Evolutionary conservation across 2,888 invertebrate species (phyloP).

Genomic region (Salpingus planirostris): DNA sequence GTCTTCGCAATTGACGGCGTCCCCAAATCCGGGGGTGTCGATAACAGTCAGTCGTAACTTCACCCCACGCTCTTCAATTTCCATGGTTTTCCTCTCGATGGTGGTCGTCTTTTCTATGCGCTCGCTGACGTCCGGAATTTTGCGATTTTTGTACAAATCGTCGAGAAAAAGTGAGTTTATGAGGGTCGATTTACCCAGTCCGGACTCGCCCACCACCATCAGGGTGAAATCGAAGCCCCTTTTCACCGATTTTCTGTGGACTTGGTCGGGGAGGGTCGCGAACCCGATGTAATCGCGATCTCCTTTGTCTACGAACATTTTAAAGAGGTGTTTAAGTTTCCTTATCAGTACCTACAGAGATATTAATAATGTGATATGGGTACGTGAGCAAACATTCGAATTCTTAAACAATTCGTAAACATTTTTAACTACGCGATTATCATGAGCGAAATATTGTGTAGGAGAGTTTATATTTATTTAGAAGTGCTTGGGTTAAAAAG

Average conservation of each 20-base stretch:
- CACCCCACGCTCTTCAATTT: constrained; percentile 90
- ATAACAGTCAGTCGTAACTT: constrained; percentile 80
- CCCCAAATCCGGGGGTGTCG: constrained; percentile 94
- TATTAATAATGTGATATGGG: too few relatives aligned
- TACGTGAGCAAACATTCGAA: too few relatives aligned
- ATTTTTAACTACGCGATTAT: too few relatives aligned
- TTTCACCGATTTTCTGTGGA: constrained; percentile 93
- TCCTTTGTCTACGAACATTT: constrained; percentile 28
- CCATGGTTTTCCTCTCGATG: constrained; percentile 77
- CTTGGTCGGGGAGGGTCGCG: constrained; percentile 91
- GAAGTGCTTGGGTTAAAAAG: too few relatives aligned
- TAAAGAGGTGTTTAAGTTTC: too few relatives aligned
- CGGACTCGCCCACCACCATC: constrained; percentile 93
- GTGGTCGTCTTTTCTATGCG: constrained; percentile 59
- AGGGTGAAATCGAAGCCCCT: constrained; percentile 93
- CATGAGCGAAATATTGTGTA: too few relatives aligned
- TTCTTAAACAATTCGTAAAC: too few relatives aligned
- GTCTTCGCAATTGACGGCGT: constrained; percentile 87
- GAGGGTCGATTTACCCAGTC: constrained; percentile 89
- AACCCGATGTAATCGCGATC: constrained; percentile 87
- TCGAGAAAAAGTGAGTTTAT: constrained; percentile 91
- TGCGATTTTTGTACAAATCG: constrained; percentile 82
- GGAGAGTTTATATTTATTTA: too few relatives aligned
- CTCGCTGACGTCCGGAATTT: constrained; percentile 57
- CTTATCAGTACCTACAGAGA: too few relatives aligned